Evolutionary conservation across 1,140 invertebrate species (phyloP).

Genomic region (Fopius arisanus): DNA sequence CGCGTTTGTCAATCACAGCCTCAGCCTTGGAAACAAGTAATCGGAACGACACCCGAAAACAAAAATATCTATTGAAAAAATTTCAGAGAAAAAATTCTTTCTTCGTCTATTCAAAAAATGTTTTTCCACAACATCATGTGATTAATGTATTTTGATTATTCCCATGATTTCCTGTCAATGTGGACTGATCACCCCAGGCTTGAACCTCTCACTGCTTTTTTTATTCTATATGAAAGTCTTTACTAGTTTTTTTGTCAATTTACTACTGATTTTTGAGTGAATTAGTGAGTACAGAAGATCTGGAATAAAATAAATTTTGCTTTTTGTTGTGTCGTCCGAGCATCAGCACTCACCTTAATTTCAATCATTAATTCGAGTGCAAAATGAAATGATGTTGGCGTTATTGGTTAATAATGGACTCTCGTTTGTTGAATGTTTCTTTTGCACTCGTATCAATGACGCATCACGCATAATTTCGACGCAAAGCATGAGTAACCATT

Average conservation of each 20-base stretch:
- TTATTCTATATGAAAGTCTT: no score
- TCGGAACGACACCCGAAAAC: not conserved
- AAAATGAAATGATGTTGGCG: not conserved
- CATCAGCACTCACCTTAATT: not conserved
- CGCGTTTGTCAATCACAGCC: not conserved
- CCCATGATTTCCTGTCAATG: no score
- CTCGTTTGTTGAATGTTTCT: not conserved
- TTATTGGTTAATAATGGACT: no score
- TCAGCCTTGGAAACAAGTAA: not conserved
- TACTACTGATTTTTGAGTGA: no score
- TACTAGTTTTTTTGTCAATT: no score
- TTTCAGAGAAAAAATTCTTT: not conserved
- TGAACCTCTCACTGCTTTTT: no score
- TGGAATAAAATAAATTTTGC: no score
- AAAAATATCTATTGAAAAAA: not conserved
- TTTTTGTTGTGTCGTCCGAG: not conserved
- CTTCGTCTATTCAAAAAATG: not conserved
- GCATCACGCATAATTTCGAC: not conserved
- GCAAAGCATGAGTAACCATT: not conserved
- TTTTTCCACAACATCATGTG: no score
- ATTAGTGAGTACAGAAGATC: no score
- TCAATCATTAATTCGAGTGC: not conserved
- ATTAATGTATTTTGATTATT: no score
- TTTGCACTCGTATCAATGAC: not conserved
- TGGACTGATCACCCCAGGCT: no score